These are phyloP conservation scores for Clarias pachynema DNA, from an alignment of 2,797 vertebrate species.

Conservation along the genomic window DNA sequence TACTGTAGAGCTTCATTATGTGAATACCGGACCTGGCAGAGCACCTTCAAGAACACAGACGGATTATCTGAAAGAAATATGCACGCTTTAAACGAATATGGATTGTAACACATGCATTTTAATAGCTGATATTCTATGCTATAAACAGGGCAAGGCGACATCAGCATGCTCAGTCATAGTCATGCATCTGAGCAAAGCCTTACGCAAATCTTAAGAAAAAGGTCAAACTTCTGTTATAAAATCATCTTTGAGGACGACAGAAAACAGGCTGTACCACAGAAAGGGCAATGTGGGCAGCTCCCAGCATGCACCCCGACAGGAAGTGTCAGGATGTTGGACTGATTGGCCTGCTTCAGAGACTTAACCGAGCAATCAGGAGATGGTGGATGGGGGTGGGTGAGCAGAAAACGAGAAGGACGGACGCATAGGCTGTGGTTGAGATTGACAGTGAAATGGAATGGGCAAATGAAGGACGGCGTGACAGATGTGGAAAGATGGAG, in stretches of 20 bases:
- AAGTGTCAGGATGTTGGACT: constrained; percentile 21
- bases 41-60: constrained; percentile 12
- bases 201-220: constrained; percentile 25
- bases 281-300: constrained; percentile 32
- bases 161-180: not conserved
- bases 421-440: constrained; percentile 44
- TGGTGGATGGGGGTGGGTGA: constrained; percentile 65
- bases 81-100: constrained; percentile 14
- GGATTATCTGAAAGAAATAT: constrained; percentile 14
- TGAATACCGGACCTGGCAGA: not conserved
- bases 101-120: constrained; percentile 27
- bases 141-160: not conserved
- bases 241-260: constrained; percentile 11
- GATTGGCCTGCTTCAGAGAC: constrained; percentile 6
- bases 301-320: constrained; percentile 39
- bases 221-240: constrained; percentile 41
- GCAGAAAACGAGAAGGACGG: constrained; percentile 49
- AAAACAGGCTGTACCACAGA: constrained; percentile 40
- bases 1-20: constrained; percentile 1
- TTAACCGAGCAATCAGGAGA: constrained; percentile 23
- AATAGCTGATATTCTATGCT: constrained; percentile 16
- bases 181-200: not conserved
- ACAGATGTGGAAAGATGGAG: constrained; percentile 33
- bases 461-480: constrained; percentile 13
- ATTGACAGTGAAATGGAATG: constrained; percentile 30